These are phyloP conservation scores for Agelastica alni DNA, from an alignment of 2,888 invertebrate species.

Conservation along the genomic window DNA sequence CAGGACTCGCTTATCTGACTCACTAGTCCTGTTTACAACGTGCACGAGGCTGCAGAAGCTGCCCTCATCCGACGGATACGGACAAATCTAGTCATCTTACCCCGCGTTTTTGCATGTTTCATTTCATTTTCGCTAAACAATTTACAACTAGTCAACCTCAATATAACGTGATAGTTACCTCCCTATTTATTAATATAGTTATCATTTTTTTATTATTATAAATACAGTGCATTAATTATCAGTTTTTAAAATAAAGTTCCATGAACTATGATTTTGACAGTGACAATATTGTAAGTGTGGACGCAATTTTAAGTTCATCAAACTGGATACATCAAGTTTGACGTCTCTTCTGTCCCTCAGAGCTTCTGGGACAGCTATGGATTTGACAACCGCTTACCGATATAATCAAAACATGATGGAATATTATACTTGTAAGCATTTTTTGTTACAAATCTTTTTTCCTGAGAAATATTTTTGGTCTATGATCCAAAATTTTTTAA, in stretches of 20 bases:
- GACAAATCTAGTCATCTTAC: conserved; percentile 39
- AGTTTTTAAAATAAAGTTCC: too few relatives aligned
- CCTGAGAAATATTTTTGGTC: too few relatives aligned
- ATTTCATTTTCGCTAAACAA: conserved; percentile 19
- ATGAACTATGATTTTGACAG: conserved; percentile 7
- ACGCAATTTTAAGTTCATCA: conserved; percentile 46
- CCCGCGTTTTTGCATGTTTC: conserved; percentile 19
- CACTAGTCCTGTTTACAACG: conserved; percentile 55
- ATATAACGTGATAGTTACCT: conserved; percentile 15
- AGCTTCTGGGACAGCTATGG: conserved; percentile 76
- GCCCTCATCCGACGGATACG: conserved; percentile 50
- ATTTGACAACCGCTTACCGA: conserved; percentile 90
- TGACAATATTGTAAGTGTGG: conserved; percentile 10
- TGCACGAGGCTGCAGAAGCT: conserved; percentile 47
- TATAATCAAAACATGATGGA: conserved; percentile 99
- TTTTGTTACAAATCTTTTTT: too few relatives aligned
- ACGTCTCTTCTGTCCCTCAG: conserved; percentile 69
- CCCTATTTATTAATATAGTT: too few relatives aligned
- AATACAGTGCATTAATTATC: too few relatives aligned
- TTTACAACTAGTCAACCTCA: conserved; percentile 37
- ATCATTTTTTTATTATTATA: too few relatives aligned
- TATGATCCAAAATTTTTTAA: too few relatives aligned
- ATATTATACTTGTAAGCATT: conserved; percentile 91
- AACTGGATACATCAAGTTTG: conserved; percentile 71
- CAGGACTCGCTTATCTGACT: conserved; percentile 54